Conservation (phyloP, 2,797 vertebrate species). For the Eospalax fontanierii region DNA sequence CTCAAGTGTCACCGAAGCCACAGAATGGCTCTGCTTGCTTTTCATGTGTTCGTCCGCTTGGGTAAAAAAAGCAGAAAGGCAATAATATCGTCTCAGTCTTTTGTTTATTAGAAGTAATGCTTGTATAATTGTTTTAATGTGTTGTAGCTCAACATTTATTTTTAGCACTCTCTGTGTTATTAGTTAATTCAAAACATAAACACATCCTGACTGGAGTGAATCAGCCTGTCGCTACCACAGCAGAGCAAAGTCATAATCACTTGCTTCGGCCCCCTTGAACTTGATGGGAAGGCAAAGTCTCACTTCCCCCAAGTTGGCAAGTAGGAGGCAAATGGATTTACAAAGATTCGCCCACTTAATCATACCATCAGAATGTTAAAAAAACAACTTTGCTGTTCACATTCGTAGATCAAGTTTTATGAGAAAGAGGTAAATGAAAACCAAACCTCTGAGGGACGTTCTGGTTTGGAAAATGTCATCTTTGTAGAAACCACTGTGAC, state of each 20-base stretch:
- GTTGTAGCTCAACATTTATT: conserved; percentile 79
- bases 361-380: conserved; percentile 16
- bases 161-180: conserved; percentile 83
- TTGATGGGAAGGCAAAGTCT: conserved; percentile 72
- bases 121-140: conserved; percentile 83
- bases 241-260: conserved; percentile 46
- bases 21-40: conserved; percentile 63
- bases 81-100: conserved; percentile 70
- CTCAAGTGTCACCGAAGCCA: conserved; percentile 54
- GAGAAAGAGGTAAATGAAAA: conserved; percentile 11
- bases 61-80: conserved; percentile 26
- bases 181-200: conserved; percentile 85
- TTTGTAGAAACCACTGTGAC: too few species aligned
- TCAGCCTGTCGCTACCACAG: conserved; percentile 49
- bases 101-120: conserved; percentile 77
- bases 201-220: conserved; percentile 73
- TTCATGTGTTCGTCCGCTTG: conserved; percentile 65
- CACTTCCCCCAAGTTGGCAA: conserved; percentile 58
- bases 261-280: conserved; percentile 66
- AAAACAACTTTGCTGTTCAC: not conserved
- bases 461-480: not conserved
- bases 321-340: conserved; percentile 53
- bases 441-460: not conserved
- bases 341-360: conserved; percentile 10
- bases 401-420: conserved; percentile 7